Evolutionary conservation across 2,888 invertebrate genomes (phyloP), one percentile per base, ranked within the genome.

Genomic region (Theretra japonica): DNA sequence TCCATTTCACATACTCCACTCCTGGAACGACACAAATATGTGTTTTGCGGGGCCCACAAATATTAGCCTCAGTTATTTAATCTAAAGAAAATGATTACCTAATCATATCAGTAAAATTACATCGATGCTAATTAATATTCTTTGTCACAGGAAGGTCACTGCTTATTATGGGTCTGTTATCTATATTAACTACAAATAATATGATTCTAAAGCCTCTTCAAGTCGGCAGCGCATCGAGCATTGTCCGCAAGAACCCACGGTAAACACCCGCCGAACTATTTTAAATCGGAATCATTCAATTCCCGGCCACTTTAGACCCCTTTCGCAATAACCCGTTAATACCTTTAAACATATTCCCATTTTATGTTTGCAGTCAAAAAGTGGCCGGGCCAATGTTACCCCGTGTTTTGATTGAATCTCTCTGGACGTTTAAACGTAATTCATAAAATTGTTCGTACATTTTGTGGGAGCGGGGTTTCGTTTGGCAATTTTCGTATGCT

Each of bases 321-420:
- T 28, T 58, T 70, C 28, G 28, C 48, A 50, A 70, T 70, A 19
- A 59, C 41, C 5, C 25, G 28, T 53, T 25, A 65, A 70, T 58
- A 58, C 19, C 17, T 59, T 59, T 59, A 59, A 59, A 25, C 28
- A 17, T 11, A 59, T 59, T 59, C 28, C 4, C 28, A 4, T 30
- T 59, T 59, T 28, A 28, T 30, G 6, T 59, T 30, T 30, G 59
- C 59, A 59, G 30, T 59, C 59, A 28, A 28, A 53, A 28, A 59
- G 28, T 59, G 28, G 28, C 19, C 25, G 65, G 56, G 65, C 48
- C 56, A 30, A 33, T 50, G 19, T 68, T 50, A 21, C 48, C 48
- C 70, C 70, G 73, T 75, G 75, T 74, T 78, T 76, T 79, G 78
- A 78, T 77, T 78, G 78, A 76, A 79, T 79, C 76, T 76, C 75